Base-by-base conservation (phyloP, 2,888 invertebrate species). In the Pycnomerus fuliginosus region DNA sequence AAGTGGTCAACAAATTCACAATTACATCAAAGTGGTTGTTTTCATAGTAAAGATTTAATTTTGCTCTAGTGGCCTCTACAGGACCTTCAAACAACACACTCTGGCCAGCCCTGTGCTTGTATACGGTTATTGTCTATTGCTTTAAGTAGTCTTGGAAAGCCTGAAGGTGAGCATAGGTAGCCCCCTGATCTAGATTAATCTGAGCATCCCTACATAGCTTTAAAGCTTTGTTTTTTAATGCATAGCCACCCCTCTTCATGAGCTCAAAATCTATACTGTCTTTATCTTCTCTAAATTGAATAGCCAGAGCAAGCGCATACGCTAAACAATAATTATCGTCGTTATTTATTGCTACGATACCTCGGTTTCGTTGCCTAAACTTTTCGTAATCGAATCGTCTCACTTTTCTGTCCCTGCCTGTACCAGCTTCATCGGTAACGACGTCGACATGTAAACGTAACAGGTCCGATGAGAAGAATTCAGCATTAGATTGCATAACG, bases 1-100 rank as follows among this genome's bases (percentile, higher is more conserved):
- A 42, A 12, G 12, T 7, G n/a, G 13, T 23, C 16, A 33, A 35
- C 16, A 39, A 39, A 24, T 23, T 39, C 22, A 25, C 32, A 3
- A 47, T 44, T 1, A 47, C 43, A 14, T 44, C 44, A 25, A 20
- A 47, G 17, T 44, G 43, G 16, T 32, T 20, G 2, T 43, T 11
- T 8, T 46, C 33, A 1, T 27, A 16, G 5, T 42, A 5, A 7
- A 42, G 25, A 42, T 46, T 42, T 32, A 45, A 25, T 12, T 12
- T 11, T 3, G 32, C 17, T 3, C 20, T 15, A 22, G 12, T 10
- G 15, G 29, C 8, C 2, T 4, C 2, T 32, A 30, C 11, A 7
- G 32, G 24, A 8, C 39, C 39, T 30, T 30, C 31, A 16, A 30
- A 30, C 4, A 7, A 30, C 3, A 13, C 14, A 3, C 13, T 5